Evolutionary conservation across 2,888 invertebrate genomes (phyloP).

Genomic region (Congeria kusceri): DNA sequence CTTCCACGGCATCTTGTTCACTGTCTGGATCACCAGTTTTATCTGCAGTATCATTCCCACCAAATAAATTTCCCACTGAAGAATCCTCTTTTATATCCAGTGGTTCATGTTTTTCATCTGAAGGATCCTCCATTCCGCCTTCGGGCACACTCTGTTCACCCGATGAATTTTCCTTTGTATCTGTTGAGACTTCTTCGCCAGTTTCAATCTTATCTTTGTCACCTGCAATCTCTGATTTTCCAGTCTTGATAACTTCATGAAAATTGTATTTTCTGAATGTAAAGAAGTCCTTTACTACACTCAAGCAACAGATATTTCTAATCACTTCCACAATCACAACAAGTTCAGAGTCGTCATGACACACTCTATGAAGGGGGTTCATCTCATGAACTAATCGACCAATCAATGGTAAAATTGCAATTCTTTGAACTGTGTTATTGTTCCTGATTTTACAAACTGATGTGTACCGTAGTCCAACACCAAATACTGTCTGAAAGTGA

Average conservation of each 20-base stretch:
- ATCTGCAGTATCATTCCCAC: neutral
- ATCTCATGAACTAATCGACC: constrained; percentile 89
- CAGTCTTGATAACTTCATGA: constrained; percentile 86
- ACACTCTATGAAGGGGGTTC: constrained; percentile 89
- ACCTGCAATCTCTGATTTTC: too few species aligned
- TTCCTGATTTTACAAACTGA: constrained; percentile 80
- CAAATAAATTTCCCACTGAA: neutral
- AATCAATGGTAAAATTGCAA: constrained; percentile 88
- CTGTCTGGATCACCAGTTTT: neutral
- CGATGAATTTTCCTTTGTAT: neutral
- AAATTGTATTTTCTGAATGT: constrained; percentile 94
- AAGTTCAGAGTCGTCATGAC: constrained; percentile 91
- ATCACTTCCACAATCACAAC: constrained; percentile 94
- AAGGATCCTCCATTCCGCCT: neutral
- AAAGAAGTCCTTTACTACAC: constrained; percentile 92
- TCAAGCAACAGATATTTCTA: constrained; percentile 91
- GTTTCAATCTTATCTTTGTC: too few species aligned
- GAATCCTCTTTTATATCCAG: neutral
- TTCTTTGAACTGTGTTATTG: constrained; percentile 87
- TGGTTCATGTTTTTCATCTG: constrained; percentile 2
- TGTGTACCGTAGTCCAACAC: constrained; percentile 71
- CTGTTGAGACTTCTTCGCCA: neutral
- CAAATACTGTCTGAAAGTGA: constrained; percentile 88
- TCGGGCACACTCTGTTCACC: neutral
- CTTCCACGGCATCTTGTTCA: neutral